phyloP scores from a whole-genome alignment of 2,113 vertebrate genomes.

The Salminus brasiliensis region DNA sequence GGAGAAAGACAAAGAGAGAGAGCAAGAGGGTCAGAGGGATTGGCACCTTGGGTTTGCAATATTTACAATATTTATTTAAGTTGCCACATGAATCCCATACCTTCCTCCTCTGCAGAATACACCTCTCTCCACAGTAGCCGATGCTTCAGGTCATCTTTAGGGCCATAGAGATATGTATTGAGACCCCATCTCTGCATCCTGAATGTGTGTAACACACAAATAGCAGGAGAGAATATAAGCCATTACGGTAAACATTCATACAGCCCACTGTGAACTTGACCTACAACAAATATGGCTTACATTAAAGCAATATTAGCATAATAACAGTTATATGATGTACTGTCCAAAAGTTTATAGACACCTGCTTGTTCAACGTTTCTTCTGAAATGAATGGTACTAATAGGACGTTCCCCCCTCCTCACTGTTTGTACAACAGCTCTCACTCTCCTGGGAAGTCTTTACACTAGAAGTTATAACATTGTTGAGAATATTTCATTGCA shows the following conservation, averaged over 20 bases:
- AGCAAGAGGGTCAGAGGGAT: neutral
- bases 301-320: too few relatives aligned
- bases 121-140: constrained; percentile 86
- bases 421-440: too few relatives aligned
- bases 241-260: neutral
- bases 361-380: too few relatives aligned
- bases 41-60: neutral
- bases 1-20: neutral
- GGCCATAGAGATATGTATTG: constrained; percentile 86
- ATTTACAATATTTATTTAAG: neutral
- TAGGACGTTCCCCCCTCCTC: too few relatives aligned
- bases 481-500: too few relatives aligned
- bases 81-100: constrained; percentile 60
- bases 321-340: too few relatives aligned
- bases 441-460: too few relatives aligned
- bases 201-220: constrained; percentile 11
- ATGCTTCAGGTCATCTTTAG: constrained; percentile 89
- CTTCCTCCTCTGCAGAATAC: constrained; percentile 84
- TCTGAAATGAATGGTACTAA: too few relatives aligned
- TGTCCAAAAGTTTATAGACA: too few relatives aligned
- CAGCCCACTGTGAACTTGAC: too few relatives aligned
- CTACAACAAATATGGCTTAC: too few relatives aligned
- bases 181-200: constrained; percentile 80
- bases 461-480: too few relatives aligned
- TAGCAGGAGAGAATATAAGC: neutral